Percentiles rank a stretch among this genome's conserved stretches.
Conservation (phyloP, 2,888 invertebrate genomes). For the Tanypteryx hageni region DNA sequence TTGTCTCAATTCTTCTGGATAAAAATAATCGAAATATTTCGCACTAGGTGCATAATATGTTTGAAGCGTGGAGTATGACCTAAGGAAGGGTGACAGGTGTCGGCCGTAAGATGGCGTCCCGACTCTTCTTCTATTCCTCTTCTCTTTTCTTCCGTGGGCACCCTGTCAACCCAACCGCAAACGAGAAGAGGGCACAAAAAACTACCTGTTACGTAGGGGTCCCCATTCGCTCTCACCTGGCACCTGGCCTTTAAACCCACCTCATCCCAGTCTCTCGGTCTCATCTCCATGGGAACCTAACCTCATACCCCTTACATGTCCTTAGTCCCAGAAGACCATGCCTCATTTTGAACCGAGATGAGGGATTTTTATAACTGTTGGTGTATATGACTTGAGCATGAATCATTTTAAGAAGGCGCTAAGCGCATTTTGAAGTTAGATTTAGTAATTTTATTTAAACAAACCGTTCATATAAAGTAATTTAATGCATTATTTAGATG, state of each 20-base stretch:
- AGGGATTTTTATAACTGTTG: conserved; percentile 15
- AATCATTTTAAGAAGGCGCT: too few species aligned
- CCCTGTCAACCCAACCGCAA: conserved; percentile 58
- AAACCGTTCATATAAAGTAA: too few species aligned
- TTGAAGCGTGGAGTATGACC: neutral
- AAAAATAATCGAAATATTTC: too few species aligned
- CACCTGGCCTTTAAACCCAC: conserved; percentile 56
- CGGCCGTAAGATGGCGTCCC: conserved; percentile 34
- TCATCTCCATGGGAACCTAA: conserved; percentile 26
- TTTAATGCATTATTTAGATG: too few species aligned
- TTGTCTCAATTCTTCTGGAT: too few species aligned
- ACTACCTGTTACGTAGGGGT: conserved; percentile 59
- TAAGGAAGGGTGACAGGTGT: conserved; percentile 49
- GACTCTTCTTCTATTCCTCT: conserved; percentile 1
- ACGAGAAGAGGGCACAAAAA: conserved; percentile 54
- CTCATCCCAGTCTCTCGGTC: neutral
- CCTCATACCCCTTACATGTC: neutral
- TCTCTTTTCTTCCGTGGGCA: conserved; percentile 33
- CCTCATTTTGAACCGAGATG: conserved; percentile 36
- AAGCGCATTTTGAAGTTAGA: too few species aligned
- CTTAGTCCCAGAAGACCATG: conserved; percentile 25
- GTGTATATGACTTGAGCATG: neutral
- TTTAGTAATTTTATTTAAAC: too few species aligned
- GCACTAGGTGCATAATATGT: too few species aligned
- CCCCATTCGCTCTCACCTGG: conserved; percentile 47